Percentiles rank a stretch among this genome's conserved stretches.
These are phyloP conservation scores for Syritta pipiens DNA, from an alignment of 2,888 invertebrate species.

Conservation along the genomic window DNA sequence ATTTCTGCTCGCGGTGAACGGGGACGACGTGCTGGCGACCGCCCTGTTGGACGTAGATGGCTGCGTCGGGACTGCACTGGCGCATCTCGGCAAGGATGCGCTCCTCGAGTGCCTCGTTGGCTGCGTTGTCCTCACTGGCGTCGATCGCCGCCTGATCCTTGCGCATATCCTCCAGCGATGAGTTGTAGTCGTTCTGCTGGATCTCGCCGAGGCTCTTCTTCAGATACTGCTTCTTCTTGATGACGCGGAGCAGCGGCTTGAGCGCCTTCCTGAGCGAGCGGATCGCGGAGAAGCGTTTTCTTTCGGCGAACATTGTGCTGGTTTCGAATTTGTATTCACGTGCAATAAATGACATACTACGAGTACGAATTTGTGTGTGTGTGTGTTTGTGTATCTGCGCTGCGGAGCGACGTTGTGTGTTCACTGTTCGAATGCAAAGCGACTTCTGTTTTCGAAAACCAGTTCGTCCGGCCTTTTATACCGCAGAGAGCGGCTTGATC, in stretches of 20 bases:
- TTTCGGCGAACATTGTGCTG: constrained; percentile 73
- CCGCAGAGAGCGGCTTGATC: constrained; percentile 37
- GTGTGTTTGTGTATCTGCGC: neutral
- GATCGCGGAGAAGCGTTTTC: constrained; percentile 74
- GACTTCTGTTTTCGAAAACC: constrained; percentile 71
- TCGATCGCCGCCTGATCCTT: constrained; percentile 73
- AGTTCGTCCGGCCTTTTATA: constrained; percentile 72
- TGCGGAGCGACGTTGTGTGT: constrained; percentile 14
- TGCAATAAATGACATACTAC: constrained; percentile 75
- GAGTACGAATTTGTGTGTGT: neutral
- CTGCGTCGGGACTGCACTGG: constrained; percentile 84
- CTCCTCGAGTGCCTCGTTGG: constrained; percentile 89
- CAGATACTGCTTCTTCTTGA: constrained; percentile 76
- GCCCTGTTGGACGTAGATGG: constrained; percentile 84
- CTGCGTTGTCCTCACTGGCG: constrained; percentile 77
- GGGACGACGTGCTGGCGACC: constrained; percentile 79
- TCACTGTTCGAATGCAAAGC: constrained; percentile 66
- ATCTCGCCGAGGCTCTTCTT: constrained; percentile 76
- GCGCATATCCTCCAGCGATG: constrained; percentile 77
- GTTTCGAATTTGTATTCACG: constrained; percentile 78
- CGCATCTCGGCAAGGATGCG: constrained; percentile 86
- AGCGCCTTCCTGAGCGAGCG: constrained; percentile 76
- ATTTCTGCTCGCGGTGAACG: constrained; percentile 74
- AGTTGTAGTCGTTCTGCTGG: constrained; percentile 76
- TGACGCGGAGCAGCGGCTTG: constrained; percentile 76